These are phyloP conservation scores for Alauda arvensis DNA, from an alignment of 2,797 vertebrate genomes.

Conservation along the genomic window DNA sequence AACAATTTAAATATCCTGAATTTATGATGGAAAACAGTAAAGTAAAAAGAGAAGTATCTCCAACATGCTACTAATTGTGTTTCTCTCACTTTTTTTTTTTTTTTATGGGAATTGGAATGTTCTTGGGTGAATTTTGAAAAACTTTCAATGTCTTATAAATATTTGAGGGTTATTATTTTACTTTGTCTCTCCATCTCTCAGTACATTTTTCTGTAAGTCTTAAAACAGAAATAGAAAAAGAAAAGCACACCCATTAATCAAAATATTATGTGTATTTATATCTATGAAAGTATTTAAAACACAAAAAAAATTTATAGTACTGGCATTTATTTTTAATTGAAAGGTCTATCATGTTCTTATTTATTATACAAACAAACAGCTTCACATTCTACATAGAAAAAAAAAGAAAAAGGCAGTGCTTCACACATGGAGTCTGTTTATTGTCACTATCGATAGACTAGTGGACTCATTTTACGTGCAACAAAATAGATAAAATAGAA, in stretches of 20 bases:
- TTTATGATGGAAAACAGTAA: neutral
- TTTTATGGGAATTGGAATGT: neutral
- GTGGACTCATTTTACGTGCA: neutral
- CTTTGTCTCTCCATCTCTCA: neutral
- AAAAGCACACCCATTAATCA: neutral
- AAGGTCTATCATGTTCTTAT: neutral
- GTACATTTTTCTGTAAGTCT: neutral
- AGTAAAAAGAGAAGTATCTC: neutral
- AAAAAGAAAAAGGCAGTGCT: neutral
- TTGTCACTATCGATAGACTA: neutral
- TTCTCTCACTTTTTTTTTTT: neutral
- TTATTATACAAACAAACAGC: neutral
- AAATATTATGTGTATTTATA: neutral
- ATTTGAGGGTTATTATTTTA: neutral
- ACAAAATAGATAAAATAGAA: neutral
- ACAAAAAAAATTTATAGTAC: neutral
- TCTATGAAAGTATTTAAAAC: neutral
- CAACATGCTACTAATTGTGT: neutral
- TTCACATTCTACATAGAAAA: neutral
- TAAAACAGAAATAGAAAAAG: neutral
- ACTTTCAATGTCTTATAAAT: neutral
- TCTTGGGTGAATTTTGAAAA: neutral
- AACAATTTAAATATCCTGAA: neutral
- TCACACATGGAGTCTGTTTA: neutral
- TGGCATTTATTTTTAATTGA: neutral